phyloP scores from a whole-genome alignment of 1,140 invertebrate species.

The Colletes latitarsis region DNA sequence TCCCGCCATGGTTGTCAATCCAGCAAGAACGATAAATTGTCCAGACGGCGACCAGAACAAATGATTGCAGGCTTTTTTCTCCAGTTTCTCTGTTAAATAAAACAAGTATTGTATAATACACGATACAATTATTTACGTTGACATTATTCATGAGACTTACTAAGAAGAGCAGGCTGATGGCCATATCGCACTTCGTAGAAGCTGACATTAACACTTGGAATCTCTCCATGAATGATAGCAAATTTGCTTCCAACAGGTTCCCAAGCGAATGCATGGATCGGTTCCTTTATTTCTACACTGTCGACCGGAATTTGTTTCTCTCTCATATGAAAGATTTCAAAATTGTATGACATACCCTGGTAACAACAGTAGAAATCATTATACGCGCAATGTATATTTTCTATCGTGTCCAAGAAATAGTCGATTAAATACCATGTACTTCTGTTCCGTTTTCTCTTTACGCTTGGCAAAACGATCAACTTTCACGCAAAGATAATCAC shows the following conservation, averaged over 20 bases:
- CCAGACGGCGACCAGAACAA: slow-evolving; percentile 98
- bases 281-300: slow-evolving; percentile 96
- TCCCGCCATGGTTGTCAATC: slow-evolving; percentile 91
- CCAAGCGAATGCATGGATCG: slow-evolving; percentile 98
- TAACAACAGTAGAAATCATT: slow-evolving; percentile 58
- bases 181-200: slow-evolving; percentile 96
- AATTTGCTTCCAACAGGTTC: slow-evolving; percentile 98
- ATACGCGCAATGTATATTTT: neutral
- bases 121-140: too few relatives aligned
- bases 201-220: slow-evolving; percentile 92
- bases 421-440: slow-evolving; percentile 90
- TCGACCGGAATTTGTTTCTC: slow-evolving; percentile 99
- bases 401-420: neutral
- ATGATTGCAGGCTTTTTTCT: slow-evolving; percentile 95
- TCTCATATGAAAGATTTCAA: slow-evolving; percentile 99
- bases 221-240: slow-evolving; percentile 97
- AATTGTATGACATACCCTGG: slow-evolving; percentile 98
- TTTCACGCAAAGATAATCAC: slow-evolving; percentile 98
- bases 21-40: slow-evolving; percentile 97
- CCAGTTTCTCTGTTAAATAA: slow-evolving; percentile 87
- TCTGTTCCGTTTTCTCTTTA: slow-evolving; percentile 94
- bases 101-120: slow-evolving; percentile 35
- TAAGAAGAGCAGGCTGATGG: slow-evolving; percentile 92
- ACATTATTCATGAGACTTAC: slow-evolving; percentile 79
- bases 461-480: slow-evolving; percentile 98